Percentiles rank a stretch among this genome's conserved stretches.
Evolutionary conservation across 2,113 vertebrate genomes (phyloP).

Genomic region (Nannobrachium achirus): DNA sequence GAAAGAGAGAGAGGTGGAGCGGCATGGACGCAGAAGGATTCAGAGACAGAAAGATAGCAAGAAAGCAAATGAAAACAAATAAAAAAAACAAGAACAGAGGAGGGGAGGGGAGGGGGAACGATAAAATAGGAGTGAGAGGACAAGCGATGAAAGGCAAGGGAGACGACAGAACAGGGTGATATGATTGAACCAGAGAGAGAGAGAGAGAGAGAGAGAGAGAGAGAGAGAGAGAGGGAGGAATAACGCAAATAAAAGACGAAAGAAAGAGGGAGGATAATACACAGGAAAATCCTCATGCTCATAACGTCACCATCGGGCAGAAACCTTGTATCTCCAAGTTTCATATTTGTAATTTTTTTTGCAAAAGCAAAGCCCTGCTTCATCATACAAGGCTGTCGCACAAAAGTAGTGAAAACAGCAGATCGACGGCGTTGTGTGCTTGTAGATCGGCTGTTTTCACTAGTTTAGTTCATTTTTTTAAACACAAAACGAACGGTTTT

Average conservation of each 20-base stretch:
- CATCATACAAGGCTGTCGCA: too few relatives aligned
- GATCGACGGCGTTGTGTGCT: too few relatives aligned
- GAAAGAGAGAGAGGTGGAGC: not conserved
- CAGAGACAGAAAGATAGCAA: not conserved
- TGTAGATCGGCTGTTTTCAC: too few relatives aligned
- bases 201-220: not conserved
- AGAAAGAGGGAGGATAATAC: not conserved
- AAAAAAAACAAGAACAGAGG: slow-evolving; percentile 1
- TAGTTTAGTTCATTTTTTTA: too few relatives aligned
- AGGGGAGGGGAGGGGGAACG: not conserved
- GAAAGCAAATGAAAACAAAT: slow-evolving; percentile 1
- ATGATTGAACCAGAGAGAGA: not conserved
- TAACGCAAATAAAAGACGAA: slow-evolving; percentile 43
- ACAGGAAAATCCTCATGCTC: too few relatives aligned
- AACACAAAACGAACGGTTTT: too few relatives aligned
- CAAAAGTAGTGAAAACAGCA: too few relatives aligned
- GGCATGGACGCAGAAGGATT: not conserved
- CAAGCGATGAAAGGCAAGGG: not conserved
- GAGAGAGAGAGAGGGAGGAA: slow-evolving; percentile 18
- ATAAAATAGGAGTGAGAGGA: not conserved
- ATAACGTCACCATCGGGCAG: too few relatives aligned
- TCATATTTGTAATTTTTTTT: too few relatives aligned
- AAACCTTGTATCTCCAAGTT: too few relatives aligned
- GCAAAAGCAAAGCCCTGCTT: too few relatives aligned
- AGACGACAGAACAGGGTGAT: not conserved